Base-by-base conservation (phyloP, 2,888 invertebrate species). In the Morpho helenor region DNA sequence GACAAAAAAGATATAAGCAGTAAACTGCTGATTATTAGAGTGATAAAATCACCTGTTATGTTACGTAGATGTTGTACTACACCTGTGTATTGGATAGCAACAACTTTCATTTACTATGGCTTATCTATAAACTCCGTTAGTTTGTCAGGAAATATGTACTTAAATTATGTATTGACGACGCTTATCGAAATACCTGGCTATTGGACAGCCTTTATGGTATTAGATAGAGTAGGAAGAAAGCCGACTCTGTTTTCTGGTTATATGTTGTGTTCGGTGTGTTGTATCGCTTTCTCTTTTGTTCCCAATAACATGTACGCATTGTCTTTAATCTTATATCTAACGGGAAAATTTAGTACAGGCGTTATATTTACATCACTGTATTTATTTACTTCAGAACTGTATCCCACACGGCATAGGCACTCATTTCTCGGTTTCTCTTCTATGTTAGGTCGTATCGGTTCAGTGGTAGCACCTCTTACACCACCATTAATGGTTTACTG, bases 51-150 rank as follows among this genome's bases (percentile, higher is more conserved):
- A 0, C 85, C 84, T 2, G 83, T 88, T 48, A 79, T 94, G 59
- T 73, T 93, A 16, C 78, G 92, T n/a, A 86, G 94, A 63, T 87
- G 94, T 68, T 77, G 93, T 47, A 94, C 93, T 46, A 95, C 95
- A 59, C 94, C 94, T n/a, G 88, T 95, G 61, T 94, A 95, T 78
- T 96, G 96, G 96, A 93, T 95, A 50, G 93, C 95, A 1, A 95
- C 94, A 66, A 94, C 95, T 0, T 93, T 96, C 64, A 93, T 96
- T 52, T 96, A 95, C 77, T 96, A 95, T 69, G 96, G 96, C 0
- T 81, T 96, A 59, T 95, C 95, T 9, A 87, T 96, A 54, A 96
- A 95, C 80, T 94, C 96, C 0, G 95, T 95, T 6, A 91, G 93
- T 49, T 83, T 96, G 62, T 92, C 93, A 48, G 96, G 96, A 6